Percentiles rank a stretch among this genome's conserved stretches.
These are phyloP conservation scores for Plecturocebus donacophilus DNA, from an alignment of 2,113 vertebrate species.

Conservation along the genomic window DNA sequence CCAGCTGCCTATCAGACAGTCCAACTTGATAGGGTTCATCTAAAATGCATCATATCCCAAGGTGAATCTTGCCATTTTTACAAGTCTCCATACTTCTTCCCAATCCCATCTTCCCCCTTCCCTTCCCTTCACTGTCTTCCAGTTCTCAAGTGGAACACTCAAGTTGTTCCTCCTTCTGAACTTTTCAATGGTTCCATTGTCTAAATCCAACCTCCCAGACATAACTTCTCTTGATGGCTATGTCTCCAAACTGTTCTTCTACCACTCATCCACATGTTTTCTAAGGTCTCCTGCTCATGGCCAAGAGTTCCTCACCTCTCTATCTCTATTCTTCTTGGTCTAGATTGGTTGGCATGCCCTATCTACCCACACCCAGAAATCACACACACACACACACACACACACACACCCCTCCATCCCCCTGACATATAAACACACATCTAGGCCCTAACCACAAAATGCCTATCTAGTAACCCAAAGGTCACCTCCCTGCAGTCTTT, in stretches of 20 bases:
- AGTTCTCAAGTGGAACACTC: not conserved
- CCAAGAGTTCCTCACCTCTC: not conserved
- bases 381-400: not conserved
- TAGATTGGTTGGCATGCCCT: not conserved
- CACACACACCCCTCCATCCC: not conserved
- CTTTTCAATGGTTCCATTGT: not conserved
- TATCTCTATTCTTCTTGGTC: not conserved
- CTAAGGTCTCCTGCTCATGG: not conserved
- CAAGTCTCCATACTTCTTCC: not conserved
- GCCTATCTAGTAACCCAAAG: slow-evolving; percentile 36
- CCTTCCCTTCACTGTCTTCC: not conserved
- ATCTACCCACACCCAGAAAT: not conserved
- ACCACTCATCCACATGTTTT: not conserved
- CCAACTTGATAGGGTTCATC: not conserved
- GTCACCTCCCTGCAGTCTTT: not conserved
- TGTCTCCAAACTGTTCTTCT: not conserved
- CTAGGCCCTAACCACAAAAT: not conserved
- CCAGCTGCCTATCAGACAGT: not conserved
- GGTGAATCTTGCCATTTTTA: not conserved
- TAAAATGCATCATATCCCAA: not conserved
- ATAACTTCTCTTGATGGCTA: not conserved
- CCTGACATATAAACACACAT: too few species aligned
- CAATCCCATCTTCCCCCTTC: not conserved
- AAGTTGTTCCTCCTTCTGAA: not conserved
- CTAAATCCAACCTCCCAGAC: not conserved